Percentiles rank a stretch among this genome's conserved stretches.
Evolutionary conservation across 2,797 vertebrate species (phyloP).

Genomic region (Vespertilio murinus): DNA sequence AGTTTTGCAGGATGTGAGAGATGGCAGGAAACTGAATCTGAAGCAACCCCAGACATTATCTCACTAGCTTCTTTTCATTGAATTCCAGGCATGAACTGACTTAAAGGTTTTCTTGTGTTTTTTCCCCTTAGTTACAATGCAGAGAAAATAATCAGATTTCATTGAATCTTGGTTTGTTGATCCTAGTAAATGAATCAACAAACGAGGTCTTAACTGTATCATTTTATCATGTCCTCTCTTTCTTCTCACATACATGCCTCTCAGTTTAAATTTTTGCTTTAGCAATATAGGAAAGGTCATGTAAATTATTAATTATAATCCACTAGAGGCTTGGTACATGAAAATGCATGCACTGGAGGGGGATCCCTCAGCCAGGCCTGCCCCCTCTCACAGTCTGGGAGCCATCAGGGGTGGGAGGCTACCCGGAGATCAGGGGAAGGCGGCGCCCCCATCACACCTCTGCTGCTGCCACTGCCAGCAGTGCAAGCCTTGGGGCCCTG

Average conservation of each 20-base stretch:
- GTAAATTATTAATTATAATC: background rate
- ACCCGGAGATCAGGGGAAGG: no score
- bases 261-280: background rate
- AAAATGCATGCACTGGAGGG: no score
- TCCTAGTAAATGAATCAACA: slow-evolving; percentile 18
- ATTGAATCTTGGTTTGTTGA: background rate
- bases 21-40: background rate
- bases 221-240: background rate
- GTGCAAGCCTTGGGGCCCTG: no score
- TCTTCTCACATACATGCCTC: background rate
- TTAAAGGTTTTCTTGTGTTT: background rate
- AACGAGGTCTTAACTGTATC: background rate
- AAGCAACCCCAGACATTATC: background rate
- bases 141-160: slow-evolving; percentile 27
- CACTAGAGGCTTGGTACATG: no score
- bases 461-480: no score
- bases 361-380: no score
- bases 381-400: no score
- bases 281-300: background rate
- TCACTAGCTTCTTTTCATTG: background rate
- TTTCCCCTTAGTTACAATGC: background rate
- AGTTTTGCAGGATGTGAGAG: background rate
- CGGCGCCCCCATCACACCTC: no score
- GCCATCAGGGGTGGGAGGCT: no score
- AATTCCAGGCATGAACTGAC: background rate